Base-by-base conservation (phyloP, 2,888 invertebrate species). In the Drosophila rubida region DNA sequence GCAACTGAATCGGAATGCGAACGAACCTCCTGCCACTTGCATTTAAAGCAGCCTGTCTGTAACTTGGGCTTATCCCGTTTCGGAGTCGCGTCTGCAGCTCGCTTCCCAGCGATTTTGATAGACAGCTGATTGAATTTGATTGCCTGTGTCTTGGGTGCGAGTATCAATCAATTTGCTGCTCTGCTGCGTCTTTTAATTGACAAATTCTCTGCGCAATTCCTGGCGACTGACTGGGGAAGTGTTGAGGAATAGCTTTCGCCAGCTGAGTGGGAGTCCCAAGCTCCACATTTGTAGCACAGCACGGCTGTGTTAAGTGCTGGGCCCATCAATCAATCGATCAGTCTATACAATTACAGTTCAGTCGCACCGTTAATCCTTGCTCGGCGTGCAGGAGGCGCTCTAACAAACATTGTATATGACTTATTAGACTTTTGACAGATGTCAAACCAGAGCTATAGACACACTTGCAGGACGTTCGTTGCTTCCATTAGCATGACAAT, bases 351-450 rank as follows among this genome's bases (percentile, higher is more conserved):
- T 79, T 80, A 70, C 63, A 65, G 32, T 59, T 70, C 73, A 55
- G 65, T 66, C 27, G 32, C 16, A 6, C 53, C 30, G 59, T 68
- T 82, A 82, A 80, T 82, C 85, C 82, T 69, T 61, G 49, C 61
- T 46, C 13, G 39, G 27, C 13, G 50, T 71, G 77, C 77, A 54
- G 60, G 9, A 57, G 74, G 64, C 64, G 62, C 50, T 50, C 41
- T 9, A 23, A 64, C 75, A 68, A 75, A 80, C 51, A 79, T 68
- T 79, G 64, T 50, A 67, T 75, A 78, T 87, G 85, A 89, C 81
- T 89, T 85, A 88, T 89, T 89, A 81, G 83, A 80, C 80, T 74
- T 80, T 77, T 89, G 89, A 88, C 90, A 89, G 83, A 87, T 89
- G 90, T 87, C 88, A 89, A 80, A 81, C 86, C 67, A 79, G 50